phyloP scores from a whole-genome alignment of 2,888 invertebrate genomes.

The Archaeoteleia sp. region DNA sequence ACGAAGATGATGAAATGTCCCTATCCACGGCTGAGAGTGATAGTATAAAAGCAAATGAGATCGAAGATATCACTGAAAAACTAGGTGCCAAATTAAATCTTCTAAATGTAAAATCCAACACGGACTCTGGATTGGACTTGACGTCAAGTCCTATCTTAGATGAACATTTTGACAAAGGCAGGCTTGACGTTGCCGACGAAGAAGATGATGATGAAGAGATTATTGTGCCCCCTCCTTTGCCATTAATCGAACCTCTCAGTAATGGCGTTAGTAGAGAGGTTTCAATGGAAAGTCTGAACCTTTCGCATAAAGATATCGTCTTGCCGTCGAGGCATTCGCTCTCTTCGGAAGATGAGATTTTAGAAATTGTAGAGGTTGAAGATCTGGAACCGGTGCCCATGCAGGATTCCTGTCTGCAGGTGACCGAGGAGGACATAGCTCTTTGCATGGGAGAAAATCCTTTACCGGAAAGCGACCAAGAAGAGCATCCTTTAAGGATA shows the following conservation, averaged over 20 bases:
- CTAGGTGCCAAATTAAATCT: constrained; percentile 70
- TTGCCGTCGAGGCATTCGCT: constrained; percentile 78
- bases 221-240: constrained; percentile 87
- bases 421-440: constrained; percentile 94
- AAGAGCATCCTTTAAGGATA: constrained; percentile 90
- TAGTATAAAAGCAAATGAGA: constrained; percentile 68
- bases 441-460: constrained; percentile 87
- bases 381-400: constrained; percentile 90
- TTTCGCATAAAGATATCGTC: constrained; percentile 84
- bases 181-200: constrained; percentile 72
- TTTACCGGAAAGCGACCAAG: constrained; percentile 83
- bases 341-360: constrained; percentile 82
- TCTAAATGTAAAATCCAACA: constrained; percentile 69
- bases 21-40: constrained; percentile 69
- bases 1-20: constrained; percentile 76
- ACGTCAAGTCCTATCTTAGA: constrained; percentile 70
- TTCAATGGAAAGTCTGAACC: constrained; percentile 88
- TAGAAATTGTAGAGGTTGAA: constrained; percentile 88
- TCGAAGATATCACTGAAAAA: constrained; percentile 71
- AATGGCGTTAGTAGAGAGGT: constrained; percentile 82
- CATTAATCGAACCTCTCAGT: constrained; percentile 85
- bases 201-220: constrained; percentile 88
- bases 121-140: constrained; percentile 70
- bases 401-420: constrained; percentile 91
- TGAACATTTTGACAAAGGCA: constrained; percentile 65